Conservation (phyloP, 2,888 invertebrate species). For the Sussaba pulchella region DNA sequence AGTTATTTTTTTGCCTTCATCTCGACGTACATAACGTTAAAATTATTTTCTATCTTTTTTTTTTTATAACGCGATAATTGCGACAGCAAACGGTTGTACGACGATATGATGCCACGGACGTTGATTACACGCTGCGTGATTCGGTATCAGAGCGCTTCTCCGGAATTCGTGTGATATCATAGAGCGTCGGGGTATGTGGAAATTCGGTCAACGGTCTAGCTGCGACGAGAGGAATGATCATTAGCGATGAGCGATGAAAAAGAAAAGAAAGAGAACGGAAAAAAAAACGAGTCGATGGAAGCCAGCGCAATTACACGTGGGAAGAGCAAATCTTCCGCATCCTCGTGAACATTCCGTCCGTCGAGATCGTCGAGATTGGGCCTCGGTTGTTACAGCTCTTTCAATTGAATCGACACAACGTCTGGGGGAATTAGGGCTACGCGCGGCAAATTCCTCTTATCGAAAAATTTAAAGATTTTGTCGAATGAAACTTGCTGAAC, state of each 20-base stretch:
- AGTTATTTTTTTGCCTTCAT: neutral
- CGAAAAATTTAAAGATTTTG: slow-evolving; percentile 1
- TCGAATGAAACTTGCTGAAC: slow-evolving; percentile 3
- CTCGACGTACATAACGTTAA: neutral
- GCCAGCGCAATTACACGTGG: slow-evolving; percentile 66
- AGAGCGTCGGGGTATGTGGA: slow-evolving; percentile 39
- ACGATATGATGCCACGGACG: neutral
- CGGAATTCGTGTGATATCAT: slow-evolving; percentile 44
- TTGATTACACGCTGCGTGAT: neutral
- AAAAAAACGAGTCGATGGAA: slow-evolving; percentile 41
- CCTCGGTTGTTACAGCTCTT: slow-evolving; percentile 26
- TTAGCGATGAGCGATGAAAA: slow-evolving; percentile 13
- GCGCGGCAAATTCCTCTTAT: slow-evolving; percentile 11
- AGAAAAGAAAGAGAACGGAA: slow-evolving; percentile 12
- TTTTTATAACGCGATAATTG: slow-evolving; percentile 45
- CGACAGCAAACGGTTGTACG: slow-evolving; percentile 30
- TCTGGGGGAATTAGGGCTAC: neutral
- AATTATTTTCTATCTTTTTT: slow-evolving; percentile 25
- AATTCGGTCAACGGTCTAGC: slow-evolving; percentile 61
- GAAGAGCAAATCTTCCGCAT: slow-evolving; percentile 67
- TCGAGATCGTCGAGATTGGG: slow-evolving; percentile 50
- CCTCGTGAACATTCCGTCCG: slow-evolving; percentile 62
- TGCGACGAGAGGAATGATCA: slow-evolving; percentile 29
- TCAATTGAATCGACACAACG: slow-evolving; percentile 51
- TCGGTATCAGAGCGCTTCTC: slow-evolving; percentile 41